Evolutionary conservation across 1,140 invertebrate genomes (phyloP).

Genomic region (Cylas formicarius): DNA sequence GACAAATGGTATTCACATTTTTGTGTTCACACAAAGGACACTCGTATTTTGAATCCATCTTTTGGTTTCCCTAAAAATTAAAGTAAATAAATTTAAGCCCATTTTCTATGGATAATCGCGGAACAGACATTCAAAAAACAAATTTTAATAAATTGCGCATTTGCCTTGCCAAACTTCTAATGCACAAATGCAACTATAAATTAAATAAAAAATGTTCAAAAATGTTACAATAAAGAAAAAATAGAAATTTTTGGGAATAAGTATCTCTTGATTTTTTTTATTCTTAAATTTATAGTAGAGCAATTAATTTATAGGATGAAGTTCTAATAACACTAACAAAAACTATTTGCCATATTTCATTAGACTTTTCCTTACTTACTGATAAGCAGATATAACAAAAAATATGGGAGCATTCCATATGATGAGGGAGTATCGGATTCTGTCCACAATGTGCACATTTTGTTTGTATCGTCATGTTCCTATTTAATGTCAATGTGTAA

Average conservation of each 20-base stretch:
- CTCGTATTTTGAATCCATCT: slow-evolving; percentile 39
- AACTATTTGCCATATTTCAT: slow-evolving; percentile 1
- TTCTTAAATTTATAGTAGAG: neutral
- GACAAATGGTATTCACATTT: slow-evolving; percentile 31
- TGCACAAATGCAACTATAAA: no score
- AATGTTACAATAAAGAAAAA: neutral
- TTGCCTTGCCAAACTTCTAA: no score
- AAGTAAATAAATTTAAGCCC: slow-evolving; percentile 4
- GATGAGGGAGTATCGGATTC: slow-evolving; percentile 51
- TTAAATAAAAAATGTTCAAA: neutral
- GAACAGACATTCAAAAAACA: neutral
- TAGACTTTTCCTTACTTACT: slow-evolving; percentile 43
- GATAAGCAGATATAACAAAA: slow-evolving; percentile 58
- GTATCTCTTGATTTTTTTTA: neutral
- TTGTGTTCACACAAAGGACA: slow-evolving; percentile 40
- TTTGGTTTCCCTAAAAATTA: slow-evolving; percentile 40
- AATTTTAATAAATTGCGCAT: no score
- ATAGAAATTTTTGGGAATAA: no score
- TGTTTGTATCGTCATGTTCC: slow-evolving; percentile 42
- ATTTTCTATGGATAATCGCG: neutral
- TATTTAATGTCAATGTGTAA: slow-evolving; percentile 10
- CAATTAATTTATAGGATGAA: neutral
- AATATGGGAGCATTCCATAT: slow-evolving; percentile 56
- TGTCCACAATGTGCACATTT: slow-evolving; percentile 50
- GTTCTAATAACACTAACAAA: neutral